Evolutionary conservation across 2,888 invertebrate genomes (phyloP).

Genomic region (Cheilosia impressa): DNA sequence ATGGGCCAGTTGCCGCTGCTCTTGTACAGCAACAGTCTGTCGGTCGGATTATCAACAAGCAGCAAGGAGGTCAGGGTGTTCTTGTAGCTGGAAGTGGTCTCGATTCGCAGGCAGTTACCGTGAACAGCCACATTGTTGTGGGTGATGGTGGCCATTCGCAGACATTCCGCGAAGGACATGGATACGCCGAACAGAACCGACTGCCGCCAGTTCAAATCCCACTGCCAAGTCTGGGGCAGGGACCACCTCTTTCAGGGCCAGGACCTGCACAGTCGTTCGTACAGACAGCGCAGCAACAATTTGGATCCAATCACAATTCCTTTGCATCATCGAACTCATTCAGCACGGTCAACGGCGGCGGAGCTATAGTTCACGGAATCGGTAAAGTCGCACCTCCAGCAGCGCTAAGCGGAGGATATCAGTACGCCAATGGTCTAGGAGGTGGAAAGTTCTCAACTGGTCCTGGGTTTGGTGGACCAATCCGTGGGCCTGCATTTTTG

Average conservation of each 20-base stretch:
- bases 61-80: slow-evolving; percentile 39
- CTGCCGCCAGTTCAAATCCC: slow-evolving; percentile 33
- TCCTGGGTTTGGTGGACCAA: slow-evolving; percentile 39
- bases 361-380: slow-evolving; percentile 59
- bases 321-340: slow-evolving; percentile 42
- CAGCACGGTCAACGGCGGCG: slow-evolving; percentile 25
- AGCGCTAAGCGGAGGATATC: slow-evolving; percentile 52
- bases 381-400: slow-evolving; percentile 64
- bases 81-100: slow-evolving; percentile 42
- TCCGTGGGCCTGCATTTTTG: slow-evolving; percentile 48
- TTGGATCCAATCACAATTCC: slow-evolving; percentile 42
- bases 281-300: slow-evolving; percentile 44
- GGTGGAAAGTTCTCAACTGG: slow-evolving; percentile 36
- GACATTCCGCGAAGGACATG: slow-evolving; percentile 57
- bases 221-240: slow-evolving; percentile 22
- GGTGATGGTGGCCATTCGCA: slow-evolving; percentile 69
- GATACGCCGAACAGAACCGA: slow-evolving; percentile 59
- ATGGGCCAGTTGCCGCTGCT: slow-evolving; percentile 65
- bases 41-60: slow-evolving; percentile 77
- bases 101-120: slow-evolving; percentile 65
- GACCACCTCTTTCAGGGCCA: slow-evolving; percentile 32
- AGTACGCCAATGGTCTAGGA: slow-evolving; percentile 53
- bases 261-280: slow-evolving; percentile 57
- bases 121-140: slow-evolving; percentile 72
- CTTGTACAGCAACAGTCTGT: slow-evolving; percentile 75